phyloP scores from a whole-genome alignment of 2,113 vertebrate species.

The Zapornia atra region DNA sequence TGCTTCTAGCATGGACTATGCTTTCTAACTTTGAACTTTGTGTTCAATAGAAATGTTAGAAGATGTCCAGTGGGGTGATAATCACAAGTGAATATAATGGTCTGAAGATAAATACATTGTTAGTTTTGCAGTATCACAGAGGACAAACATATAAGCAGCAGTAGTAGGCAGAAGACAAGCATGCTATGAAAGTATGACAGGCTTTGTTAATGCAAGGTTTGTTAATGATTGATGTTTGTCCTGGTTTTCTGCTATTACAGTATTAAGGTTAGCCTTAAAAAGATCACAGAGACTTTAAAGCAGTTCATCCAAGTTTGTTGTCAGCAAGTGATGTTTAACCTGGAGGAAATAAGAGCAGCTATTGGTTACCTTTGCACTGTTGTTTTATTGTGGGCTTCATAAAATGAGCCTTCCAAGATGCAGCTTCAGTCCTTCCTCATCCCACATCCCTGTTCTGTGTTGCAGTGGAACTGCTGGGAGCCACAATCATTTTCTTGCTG shows the following conservation, averaged over 20 bases:
- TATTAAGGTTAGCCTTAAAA: not conserved
- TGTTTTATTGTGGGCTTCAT: not conserved
- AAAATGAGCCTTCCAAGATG: not conserved
- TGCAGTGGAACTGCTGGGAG: not conserved
- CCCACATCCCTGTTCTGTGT: not conserved
- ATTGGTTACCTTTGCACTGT: not conserved
- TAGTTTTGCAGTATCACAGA: not conserved
- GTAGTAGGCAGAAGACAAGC: not conserved
- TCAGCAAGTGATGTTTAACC: not conserved
- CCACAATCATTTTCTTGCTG: not conserved
- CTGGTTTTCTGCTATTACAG: not conserved
- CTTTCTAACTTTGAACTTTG: not conserved
- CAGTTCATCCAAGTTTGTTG: not conserved
- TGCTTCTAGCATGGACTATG: not conserved
- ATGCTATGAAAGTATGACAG: not conserved
- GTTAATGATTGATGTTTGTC: not conserved
- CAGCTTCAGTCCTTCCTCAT: not conserved
- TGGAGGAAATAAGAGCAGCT: not conserved
- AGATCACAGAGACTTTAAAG: not conserved
- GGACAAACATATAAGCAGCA: not conserved
- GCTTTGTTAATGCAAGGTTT: not conserved
- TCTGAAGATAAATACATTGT: not conserved
- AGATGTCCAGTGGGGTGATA: not conserved
- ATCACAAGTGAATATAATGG: not conserved
- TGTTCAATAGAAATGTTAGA: not conserved